Evolutionary conservation across 2,888 invertebrate genomes (phyloP).

Genomic region (Piscicola geometra): DNA sequence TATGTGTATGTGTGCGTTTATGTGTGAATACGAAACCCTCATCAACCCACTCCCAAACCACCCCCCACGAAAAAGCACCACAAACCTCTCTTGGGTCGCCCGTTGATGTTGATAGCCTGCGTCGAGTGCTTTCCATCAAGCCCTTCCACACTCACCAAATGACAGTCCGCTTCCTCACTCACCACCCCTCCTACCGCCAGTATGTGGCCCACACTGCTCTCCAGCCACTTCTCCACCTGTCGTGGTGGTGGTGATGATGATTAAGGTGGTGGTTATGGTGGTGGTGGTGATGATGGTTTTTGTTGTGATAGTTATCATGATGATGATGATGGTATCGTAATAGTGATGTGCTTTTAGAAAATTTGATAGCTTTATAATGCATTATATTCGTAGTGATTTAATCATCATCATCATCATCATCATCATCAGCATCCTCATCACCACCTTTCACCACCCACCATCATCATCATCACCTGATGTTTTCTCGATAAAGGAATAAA

Average conservation of each 20-base stretch:
- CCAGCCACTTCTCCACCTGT: slow-evolving; percentile 69
- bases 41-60: background rate
- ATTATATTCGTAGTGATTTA: too few relatives aligned
- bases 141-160: slow-evolving; percentile 76
- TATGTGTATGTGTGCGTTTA: background rate
- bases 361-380: too few relatives aligned
- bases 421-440: too few relatives aligned
- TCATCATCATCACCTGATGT: slow-evolving; percentile 52
- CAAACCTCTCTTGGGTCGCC: slow-evolving; percentile 70
- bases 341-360: too few relatives aligned
- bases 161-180: slow-evolving; percentile 74
- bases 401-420: too few relatives aligned
- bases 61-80: background rate
- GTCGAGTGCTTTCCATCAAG: slow-evolving; percentile 71
- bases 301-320: too few relatives aligned
- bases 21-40: too few relatives aligned
- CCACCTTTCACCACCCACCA: too few relatives aligned
- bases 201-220: slow-evolving; percentile 73
- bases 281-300: too few relatives aligned
- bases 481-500: slow-evolving; percentile 70
- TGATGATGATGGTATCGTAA: too few relatives aligned
- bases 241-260: too few relatives aligned
- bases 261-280: too few relatives aligned
- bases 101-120: slow-evolving; percentile 79
- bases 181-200: slow-evolving; percentile 77